phyloP scores from a whole-genome alignment of 1,140 invertebrate genomes.

The Drosophila watanabei region DNA sequence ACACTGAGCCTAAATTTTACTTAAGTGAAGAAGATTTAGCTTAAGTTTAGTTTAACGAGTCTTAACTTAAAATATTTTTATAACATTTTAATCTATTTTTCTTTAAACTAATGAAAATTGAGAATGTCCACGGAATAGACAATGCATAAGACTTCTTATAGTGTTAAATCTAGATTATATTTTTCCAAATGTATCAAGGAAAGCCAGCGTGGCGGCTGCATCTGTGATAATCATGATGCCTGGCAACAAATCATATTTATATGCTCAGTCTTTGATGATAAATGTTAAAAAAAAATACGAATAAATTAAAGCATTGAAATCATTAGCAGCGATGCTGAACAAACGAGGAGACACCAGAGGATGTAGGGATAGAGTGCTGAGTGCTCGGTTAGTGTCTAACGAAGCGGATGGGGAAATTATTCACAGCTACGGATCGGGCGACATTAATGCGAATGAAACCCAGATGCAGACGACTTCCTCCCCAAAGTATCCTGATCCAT shows the following conservation, averaged over 20 bases:
- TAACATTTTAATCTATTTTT: not conserved
- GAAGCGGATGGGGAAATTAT: slow-evolving; percentile 83
- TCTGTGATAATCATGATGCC: slow-evolving; percentile 39
- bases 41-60: not conserved
- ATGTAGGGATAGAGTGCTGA: not conserved
- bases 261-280: slow-evolving; percentile 73
- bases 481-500: slow-evolving; percentile 43
- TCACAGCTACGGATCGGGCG: slow-evolving; percentile 75
- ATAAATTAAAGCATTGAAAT: slow-evolving; percentile 78
- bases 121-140: no score
- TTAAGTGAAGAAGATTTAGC: not conserved
- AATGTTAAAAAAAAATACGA: slow-evolving; percentile 51
- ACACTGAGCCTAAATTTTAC: slow-evolving; percentile 6
- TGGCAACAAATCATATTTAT: slow-evolving; percentile 59
- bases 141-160: no score
- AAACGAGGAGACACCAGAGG: slow-evolving; percentile 65
- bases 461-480: slow-evolving; percentile 24
- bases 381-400: not conserved
- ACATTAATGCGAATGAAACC: slow-evolving; percentile 51
- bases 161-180: not conserved
- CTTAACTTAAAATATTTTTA: not conserved
- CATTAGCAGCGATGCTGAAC: slow-evolving; percentile 82
- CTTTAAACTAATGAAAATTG: not conserved
- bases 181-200: not conserved
- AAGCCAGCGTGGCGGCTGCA: not conserved